Evolutionary conservation across 2,113 vertebrate genomes (phyloP), one percentile per base, ranked within the genome.

Genomic region (Paraplagusia blochii): DNA sequence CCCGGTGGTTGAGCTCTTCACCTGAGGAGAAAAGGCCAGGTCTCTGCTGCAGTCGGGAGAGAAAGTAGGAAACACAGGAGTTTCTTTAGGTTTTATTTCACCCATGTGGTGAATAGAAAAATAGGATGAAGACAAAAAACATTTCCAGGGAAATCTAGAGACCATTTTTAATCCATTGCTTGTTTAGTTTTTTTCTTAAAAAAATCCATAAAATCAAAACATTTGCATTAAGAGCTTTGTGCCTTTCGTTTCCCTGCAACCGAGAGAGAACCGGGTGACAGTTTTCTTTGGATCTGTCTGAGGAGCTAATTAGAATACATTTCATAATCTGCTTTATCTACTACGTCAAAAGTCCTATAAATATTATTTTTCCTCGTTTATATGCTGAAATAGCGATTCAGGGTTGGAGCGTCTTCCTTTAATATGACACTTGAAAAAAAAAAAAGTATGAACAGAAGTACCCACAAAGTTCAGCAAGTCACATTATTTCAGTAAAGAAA

Each of bases 321-420:
- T 85, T 89, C 74, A 79, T 81, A 76, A 87, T 88, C 85, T 85
- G 83, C 64, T 89, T 85, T 83, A 87, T 88, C 86, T 88, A 88
- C 89, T 88, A 88, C 87, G 82, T 86, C 82, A 88, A 85, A 88
- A 88, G 76, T 88, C 76, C 89, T 90, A 91, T 91, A 91, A 91
- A 92, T 92, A 91, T 84, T 82, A 77, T 88, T 39, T 92, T 88
- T 89, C 86, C 90, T 91, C 90, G 87, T 90, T 90, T 92, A 92
- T 79, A 84, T 90, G 88, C 93, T 90, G 86, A 90, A 92, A 89
- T 92, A 93, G 93, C 93, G 22, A 85, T 93, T 90, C 76, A 79
- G 88, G 75, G 77, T 82, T 83, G 85, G 89, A 80, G 88, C 82
- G 72, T 86, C 40, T 76, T 29, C 22, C 22, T 73, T 83, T 68